phyloP scores from a whole-genome alignment of 2,113 vertebrate species.

The Gavia stellata region DNA sequence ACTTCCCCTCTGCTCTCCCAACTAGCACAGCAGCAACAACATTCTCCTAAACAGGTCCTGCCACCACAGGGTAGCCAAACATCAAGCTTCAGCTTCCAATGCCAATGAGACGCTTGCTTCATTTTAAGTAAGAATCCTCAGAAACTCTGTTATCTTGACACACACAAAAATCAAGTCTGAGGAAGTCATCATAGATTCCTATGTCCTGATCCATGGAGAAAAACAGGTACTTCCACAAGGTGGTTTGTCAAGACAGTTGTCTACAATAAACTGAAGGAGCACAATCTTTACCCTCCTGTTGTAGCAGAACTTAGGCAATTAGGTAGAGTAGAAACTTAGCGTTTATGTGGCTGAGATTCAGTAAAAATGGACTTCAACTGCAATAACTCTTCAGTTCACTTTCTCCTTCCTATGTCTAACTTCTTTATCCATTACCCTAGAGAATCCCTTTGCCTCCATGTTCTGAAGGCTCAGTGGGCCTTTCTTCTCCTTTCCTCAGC shows the following conservation, averaged over 20 bases:
- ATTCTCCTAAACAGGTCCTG: not conserved
- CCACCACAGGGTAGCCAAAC: not conserved
- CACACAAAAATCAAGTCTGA: not conserved
- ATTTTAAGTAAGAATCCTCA: not conserved
- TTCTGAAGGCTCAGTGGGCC: not conserved
- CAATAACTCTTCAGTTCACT: not conserved
- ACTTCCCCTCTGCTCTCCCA: not conserved
- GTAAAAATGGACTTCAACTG: not conserved
- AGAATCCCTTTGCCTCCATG: not conserved
- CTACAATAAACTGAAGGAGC: not conserved
- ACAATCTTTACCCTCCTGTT: not conserved
- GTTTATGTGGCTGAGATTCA: not conserved
- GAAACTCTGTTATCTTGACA: not conserved
- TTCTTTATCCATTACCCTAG: not conserved
- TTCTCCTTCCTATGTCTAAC: not conserved
- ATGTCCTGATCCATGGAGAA: not conserved
- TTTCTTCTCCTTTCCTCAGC: not conserved
- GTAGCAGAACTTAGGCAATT: not conserved
- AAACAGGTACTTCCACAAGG: not conserved
- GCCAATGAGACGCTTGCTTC: not conserved
- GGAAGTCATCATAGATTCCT: not conserved
- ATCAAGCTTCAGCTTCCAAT: no score
- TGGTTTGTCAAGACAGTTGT: not conserved
- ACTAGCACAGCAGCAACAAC: not conserved
- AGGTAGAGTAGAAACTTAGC: not conserved